Evolutionary conservation across 2,888 invertebrate genomes (phyloP).

Genomic region (Deilephila elpenor): DNA sequence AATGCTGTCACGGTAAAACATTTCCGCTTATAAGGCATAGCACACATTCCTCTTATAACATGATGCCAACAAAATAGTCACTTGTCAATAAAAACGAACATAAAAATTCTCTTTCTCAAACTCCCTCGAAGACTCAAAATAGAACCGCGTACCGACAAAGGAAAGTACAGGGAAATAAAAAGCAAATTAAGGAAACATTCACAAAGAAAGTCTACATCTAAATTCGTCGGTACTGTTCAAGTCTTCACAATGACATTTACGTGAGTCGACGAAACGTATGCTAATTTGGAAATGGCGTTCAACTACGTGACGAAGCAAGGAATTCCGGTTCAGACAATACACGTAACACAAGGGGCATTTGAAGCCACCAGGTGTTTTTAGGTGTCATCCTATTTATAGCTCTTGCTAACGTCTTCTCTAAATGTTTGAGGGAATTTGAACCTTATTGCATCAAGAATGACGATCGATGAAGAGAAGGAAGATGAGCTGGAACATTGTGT

Average conservation of each 20-base stretch:
- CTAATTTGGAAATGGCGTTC: background rate
- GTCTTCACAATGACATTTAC: slow-evolving; percentile 14
- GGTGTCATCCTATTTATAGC: background rate
- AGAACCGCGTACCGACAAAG: background rate
- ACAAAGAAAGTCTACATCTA: background rate
- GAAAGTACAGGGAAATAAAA: slow-evolving; percentile 2
- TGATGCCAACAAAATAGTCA: background rate
- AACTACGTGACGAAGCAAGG: slow-evolving; percentile 17
- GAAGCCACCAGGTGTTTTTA: background rate
- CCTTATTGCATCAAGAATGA: no score
- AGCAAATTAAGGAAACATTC: slow-evolving; percentile 17
- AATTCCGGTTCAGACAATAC: background rate
- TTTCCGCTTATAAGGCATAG: no score
- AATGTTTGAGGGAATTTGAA: no score
- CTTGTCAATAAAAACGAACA: background rate
- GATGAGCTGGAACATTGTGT: no score
- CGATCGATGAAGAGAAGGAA: no score
- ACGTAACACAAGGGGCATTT: background rate
- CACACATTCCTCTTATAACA: background rate
- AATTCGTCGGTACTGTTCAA: background rate
- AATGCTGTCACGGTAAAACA: no score
- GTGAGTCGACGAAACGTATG: slow-evolving; percentile 20
- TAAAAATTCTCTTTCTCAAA: background rate
- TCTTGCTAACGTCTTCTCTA: no score
- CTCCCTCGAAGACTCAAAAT: background rate